These are phyloP conservation scores for Dicranocentrus wangi DNA, from an alignment of 2,888 invertebrate species.

Conservation along the genomic window DNA sequence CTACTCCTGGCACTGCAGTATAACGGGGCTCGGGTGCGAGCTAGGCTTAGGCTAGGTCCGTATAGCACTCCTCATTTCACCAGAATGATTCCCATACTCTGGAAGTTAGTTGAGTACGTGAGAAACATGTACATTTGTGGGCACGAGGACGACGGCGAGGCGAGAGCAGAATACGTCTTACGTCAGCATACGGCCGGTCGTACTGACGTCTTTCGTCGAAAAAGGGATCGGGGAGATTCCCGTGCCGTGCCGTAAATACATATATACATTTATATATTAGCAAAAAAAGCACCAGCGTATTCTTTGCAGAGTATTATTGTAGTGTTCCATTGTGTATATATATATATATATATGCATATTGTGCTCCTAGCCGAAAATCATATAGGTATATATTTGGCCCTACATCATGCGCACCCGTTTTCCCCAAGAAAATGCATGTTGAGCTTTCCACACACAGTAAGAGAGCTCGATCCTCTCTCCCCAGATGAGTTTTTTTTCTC, in stretches of 20 bases:
- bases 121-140: conserved; percentile 40
- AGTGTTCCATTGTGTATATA: conserved; percentile 50
- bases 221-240: conserved; percentile 47
- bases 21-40: background rate
- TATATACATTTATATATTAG: conserved; percentile 3
- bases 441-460: background rate
- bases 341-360: conserved; percentile 4
- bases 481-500: conserved; percentile 13
- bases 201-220: conserved; percentile 62
- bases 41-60: conserved; percentile 33
- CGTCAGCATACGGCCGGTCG: conserved; percentile 54
- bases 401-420: conserved; percentile 16
- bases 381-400: no score
- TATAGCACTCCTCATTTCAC: conserved; percentile 42
- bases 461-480: background rate
- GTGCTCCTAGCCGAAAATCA: background rate
- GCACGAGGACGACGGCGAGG: conserved; percentile 33
- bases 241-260: conserved; percentile 54
- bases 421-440: background rate
- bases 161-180: conserved; percentile 44
- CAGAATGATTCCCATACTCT: conserved; percentile 26
- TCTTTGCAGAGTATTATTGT: no score
- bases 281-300: no score
- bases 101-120: conserved; percentile 27
- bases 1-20: conserved; percentile 28